Evolutionary conservation across 2,888 invertebrate genomes (phyloP), one percentile per base, ranked within the genome.

Genomic region (Hydraecia micacea): DNA sequence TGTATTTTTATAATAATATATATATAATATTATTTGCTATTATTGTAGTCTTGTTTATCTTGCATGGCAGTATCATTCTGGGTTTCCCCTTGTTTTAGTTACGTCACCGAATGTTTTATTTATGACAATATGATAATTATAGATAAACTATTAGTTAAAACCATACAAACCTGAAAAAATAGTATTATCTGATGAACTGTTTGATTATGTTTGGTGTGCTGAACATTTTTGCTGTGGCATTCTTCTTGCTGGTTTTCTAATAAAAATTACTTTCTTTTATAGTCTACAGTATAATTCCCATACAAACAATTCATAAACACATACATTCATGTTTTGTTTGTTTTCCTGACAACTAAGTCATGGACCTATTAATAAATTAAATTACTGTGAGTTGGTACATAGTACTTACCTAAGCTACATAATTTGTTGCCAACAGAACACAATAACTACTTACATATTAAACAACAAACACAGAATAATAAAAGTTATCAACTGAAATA

Each of bases 71-170:
- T 36, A 42, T 55, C 25, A 62, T 42, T 46, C 9, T 28, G 78
- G 60, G 21, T 67, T 77, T 80, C 67, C 46, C 36, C 60, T 77
- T 62, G 52, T 32, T 67, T 3, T 25, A 67, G 9, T 80, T 80
- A 83, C 36, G 67, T 83, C 79, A 77, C 46, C 36, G 7, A 46
- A 67, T 62, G 52, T 80, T 83, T 77, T 58, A 13, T 67, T 28
- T 36, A 3, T 18, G 21, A 67, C 9, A 55, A 15, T 83, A 36
- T 46, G 39, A n/a, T 75, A 58, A 55, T 11, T 65, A 18, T 9
- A 36, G 7, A 15, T 28, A 28, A 55, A 25, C 32, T 72, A 60
- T 32, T 39, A 21, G 21, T n/a, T 49, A 32, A 15, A 39, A 52
- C 4, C 8, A 28, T 8, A 13, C 1, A 52, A 28, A 52, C 1